Evolutionary conservation across 2,888 invertebrate species (phyloP), one percentile per base, ranked within the genome.

Genomic region (Disparrhopalites patrizii): DNA sequence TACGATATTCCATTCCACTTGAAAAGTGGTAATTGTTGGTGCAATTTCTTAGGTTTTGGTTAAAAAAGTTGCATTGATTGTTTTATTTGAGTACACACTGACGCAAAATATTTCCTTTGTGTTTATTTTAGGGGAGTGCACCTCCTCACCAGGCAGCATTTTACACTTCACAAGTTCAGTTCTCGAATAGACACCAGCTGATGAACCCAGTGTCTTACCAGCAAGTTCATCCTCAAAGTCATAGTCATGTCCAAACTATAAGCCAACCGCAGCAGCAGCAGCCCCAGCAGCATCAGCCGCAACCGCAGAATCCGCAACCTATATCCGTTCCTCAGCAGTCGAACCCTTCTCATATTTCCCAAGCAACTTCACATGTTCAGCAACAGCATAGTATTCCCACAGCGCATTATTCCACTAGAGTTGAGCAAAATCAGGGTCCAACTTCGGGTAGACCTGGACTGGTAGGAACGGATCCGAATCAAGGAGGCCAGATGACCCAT

Each of bases 221-320:
- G n/a, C 52, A 25, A 30, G 52, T 27, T 28, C 52, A 52, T 52
- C 20, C 52, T 18, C 52, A 52, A 52, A n/a, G 28, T 3, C 52
- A 52, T 52, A 52, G 30, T 52, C 27, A 55, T 55, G 20, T 55
- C 30, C 20, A 55, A 28, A 8, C n/a, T n/a, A 30, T 55, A n/a
- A 23, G 27, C 8, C 67, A 69, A 36, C 70, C 72, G 20, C 70
- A 69, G 63, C 67, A 43, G 20, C 67, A 40, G 20, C 67, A 62
- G 27, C 67, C 56, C 20, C 63, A 58, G 66, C 70, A 63, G 62
- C 67, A 51, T 47, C 65, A 62, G 10, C 52, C 63, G 8, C 69
- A 69, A 33, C 70, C 67, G 28, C 66, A 43, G 43, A 15, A 30
- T 10, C 57, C 30, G 25, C 50, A 47, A 62, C 66, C 60, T 65